Evolutionary conservation across 2,797 vertebrate genomes (phyloP).

Genomic region (Garrulus glandarius): DNA sequence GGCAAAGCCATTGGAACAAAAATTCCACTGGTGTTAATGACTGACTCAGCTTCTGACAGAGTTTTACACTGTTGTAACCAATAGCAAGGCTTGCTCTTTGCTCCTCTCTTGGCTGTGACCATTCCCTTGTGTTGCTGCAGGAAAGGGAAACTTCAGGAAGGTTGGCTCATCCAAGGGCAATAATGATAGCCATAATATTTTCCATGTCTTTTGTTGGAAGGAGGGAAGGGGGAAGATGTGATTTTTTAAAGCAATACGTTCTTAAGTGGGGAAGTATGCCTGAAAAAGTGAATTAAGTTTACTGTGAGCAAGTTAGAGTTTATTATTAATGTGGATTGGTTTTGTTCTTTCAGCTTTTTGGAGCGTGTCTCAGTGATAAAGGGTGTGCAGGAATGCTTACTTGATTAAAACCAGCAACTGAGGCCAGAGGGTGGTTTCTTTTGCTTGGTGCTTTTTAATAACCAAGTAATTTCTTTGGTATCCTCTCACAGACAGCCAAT

Average conservation of each 20-base stretch:
- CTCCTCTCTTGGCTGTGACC: neutral
- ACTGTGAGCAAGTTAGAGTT: neutral
- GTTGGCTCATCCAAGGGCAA: neutral
- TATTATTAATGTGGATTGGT: neutral
- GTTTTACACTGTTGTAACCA: neutral
- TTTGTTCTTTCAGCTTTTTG: slow-evolving; percentile 11
- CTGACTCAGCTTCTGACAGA: neutral
- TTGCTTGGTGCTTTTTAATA: slow-evolving; percentile 13
- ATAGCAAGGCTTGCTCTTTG: neutral
- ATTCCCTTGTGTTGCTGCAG: neutral
- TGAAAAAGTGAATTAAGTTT: neutral
- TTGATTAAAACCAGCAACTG: neutral
- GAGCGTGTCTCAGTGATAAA: neutral
- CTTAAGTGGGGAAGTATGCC: neutral
- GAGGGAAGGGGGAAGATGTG: neutral
- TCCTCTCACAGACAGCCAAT: neutral
- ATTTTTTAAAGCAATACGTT: neutral
- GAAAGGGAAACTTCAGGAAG: neutral
- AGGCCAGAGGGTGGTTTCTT: neutral
- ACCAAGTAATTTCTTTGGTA: slow-evolving; percentile 9
- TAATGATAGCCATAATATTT: neutral
- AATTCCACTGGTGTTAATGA: neutral
- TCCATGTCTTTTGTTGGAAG: neutral
- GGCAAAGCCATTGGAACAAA: neutral
- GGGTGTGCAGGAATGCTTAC: neutral